Percentiles rank a stretch among this genome's conserved stretches.
These are phyloP conservation scores for Cydia strobilella DNA, from an alignment of 1,140 invertebrate species.

Conservation along the genomic window DNA sequence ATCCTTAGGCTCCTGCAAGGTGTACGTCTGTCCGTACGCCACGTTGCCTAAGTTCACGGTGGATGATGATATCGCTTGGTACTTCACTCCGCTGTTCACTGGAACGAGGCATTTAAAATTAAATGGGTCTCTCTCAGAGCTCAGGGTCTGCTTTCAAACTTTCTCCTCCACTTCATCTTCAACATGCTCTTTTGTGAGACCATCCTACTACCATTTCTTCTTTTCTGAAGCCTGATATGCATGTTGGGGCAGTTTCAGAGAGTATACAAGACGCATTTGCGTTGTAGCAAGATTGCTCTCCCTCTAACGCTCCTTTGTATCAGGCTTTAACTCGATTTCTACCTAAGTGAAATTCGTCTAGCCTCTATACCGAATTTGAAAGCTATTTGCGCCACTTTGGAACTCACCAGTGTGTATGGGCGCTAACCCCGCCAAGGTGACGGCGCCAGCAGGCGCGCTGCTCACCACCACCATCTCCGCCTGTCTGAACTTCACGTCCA, in stretches of 20 bases:
- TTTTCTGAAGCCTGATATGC: too few species aligned
- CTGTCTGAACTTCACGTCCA: slow-evolving; percentile 77
- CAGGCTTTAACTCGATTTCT: not conserved
- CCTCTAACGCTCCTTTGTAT: not conserved
- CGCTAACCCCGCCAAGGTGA: slow-evolving; percentile 60
- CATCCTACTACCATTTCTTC: too few species aligned
- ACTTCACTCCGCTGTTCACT: slow-evolving; percentile 76
- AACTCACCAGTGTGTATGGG: slow-evolving; percentile 65
- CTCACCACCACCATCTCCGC: slow-evolving; percentile 75
- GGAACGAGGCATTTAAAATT: slow-evolving; percentile 19
- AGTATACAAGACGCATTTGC: too few species aligned
- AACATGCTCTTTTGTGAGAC: too few species aligned
- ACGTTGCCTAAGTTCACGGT: slow-evolving; percentile 74
- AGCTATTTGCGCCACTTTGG: not conserved
- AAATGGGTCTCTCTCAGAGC: not conserved
- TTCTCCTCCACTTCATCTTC: too few species aligned
- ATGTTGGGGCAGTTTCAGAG: too few species aligned
- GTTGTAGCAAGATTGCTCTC: not conserved
- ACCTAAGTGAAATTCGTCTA: not conserved
- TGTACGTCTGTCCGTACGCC: slow-evolving; percentile 69
- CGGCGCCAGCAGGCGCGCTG: slow-evolving; percentile 65
- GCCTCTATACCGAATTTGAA: too few species aligned
- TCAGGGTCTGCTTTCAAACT: too few species aligned
- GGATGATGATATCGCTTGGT: slow-evolving; percentile 75
- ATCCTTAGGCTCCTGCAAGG: slow-evolving; percentile 62